Evolutionary conservation across 2,888 invertebrate species (phyloP).

Genomic region (Drosophila anceps): DNA sequence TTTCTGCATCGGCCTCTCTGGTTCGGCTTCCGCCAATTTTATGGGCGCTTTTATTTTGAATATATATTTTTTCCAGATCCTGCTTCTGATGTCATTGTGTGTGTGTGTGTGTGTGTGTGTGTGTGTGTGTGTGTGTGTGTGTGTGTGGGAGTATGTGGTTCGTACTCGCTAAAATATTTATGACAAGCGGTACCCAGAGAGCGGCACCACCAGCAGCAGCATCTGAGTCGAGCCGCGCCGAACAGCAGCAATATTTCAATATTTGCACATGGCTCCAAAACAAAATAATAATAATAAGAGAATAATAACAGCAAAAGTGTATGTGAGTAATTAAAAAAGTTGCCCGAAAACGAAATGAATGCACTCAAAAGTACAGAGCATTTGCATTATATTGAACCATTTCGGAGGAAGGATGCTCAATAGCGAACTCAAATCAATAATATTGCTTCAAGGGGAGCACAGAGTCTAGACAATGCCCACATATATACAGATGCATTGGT

Average conservation of each 20-base stretch:
- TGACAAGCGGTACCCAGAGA: constrained; percentile 64
- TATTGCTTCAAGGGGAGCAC: not conserved
- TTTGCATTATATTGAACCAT: constrained; percentile 40
- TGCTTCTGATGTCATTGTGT: constrained; percentile 13
- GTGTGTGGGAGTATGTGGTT: constrained; percentile 34
- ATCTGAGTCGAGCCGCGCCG: not conserved
- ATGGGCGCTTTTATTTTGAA: constrained; percentile 64
- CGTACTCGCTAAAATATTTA: constrained; percentile 73
- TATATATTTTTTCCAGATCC: constrained; percentile 49
- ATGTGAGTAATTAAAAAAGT: constrained; percentile 69
- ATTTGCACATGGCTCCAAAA: constrained; percentile 48
- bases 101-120: not conserved
- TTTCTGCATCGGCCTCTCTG: constrained; percentile 58
- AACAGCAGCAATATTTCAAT: constrained; percentile 70
- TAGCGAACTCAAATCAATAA: constrained; percentile 27
- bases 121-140: constrained; percentile 15
- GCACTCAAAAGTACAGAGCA: constrained; percentile 36
- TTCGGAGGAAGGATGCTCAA: not conserved
- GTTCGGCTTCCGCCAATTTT: constrained; percentile 72
- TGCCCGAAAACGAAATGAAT: constrained; percentile 29
- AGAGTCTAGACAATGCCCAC: constrained; percentile 49
- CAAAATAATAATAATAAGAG: constrained; percentile 32
- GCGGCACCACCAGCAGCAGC: not conserved
- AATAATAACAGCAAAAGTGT: constrained; percentile 39
- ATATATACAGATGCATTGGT: constrained; percentile 18